Percentiles rank a stretch among this genome's conserved stretches.
Conservation (phyloP, 2,888 invertebrate species). For the Lasiommata megera region DNA sequence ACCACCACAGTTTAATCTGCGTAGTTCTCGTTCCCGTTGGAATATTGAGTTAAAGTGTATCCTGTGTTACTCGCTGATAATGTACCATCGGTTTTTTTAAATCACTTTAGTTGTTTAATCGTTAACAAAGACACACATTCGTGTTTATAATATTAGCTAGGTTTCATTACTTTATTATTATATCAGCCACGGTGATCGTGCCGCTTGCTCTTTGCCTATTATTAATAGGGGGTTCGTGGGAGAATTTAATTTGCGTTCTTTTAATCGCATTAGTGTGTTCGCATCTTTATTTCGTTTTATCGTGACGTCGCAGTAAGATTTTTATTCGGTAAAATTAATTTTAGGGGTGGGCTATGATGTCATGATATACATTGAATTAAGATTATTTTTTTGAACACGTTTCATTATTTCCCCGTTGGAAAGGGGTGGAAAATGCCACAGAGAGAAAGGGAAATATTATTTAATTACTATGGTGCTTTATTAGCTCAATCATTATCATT, state of each 20-base stretch:
- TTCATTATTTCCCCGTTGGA: background rate
- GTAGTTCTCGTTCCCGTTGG: too few relatives aligned
- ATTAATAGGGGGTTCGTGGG: constrained; percentile 59
- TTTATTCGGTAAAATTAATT: constrained; percentile 9
- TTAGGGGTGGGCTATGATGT: constrained; percentile 1
- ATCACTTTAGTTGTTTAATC: too few relatives aligned
- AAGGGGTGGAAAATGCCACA: background rate
- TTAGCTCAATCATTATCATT: too few relatives aligned
- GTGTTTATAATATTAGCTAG: too few relatives aligned
- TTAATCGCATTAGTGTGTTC: constrained; percentile 58
- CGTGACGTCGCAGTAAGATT: constrained; percentile 25
- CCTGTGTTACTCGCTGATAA: too few relatives aligned
- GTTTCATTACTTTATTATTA: too few relatives aligned
- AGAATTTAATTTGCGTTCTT: constrained; percentile 75
- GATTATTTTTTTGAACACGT: background rate
- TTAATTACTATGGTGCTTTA: too few relatives aligned
- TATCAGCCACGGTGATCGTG: background rate
- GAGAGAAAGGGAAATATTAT: background rate
- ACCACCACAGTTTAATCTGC: too few relatives aligned
- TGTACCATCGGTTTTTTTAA: too few relatives aligned
- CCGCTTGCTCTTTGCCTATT: background rate
- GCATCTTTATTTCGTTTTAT: constrained; percentile 26
- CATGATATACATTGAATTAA: background rate
- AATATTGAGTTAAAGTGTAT: too few relatives aligned
- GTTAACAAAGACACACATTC: too few relatives aligned